Evolutionary conservation across 2,888 invertebrate genomes (phyloP), one percentile per base, ranked within the genome.

Genomic region (Cataglyphis rosenhaueri): DNA sequence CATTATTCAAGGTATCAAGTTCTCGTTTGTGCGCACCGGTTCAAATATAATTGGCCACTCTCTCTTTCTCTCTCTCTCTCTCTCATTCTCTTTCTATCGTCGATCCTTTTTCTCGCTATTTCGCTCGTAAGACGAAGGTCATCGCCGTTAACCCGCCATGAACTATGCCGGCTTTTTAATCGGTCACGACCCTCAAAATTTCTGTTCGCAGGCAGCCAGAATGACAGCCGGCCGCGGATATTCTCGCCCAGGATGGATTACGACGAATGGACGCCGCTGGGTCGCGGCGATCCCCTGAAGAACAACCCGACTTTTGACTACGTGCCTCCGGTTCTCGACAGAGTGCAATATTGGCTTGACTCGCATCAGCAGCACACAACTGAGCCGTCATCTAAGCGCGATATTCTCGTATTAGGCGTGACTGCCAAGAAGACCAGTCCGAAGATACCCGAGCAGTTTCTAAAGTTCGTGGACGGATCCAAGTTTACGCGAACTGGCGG

Each of bases 271-370:
- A 97, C 97, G 86, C 98, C 98, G 0, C 95, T 98, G 62, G 98
- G 97, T 6, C 96, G 97, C 81, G 97, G 97, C 0, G 97, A 98
- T 94, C 97, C 97, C 0, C 93, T 98, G 65, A 97, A 97, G 91
- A 97, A 97, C 92, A 97, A 98, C 92, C 98, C 98, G 10, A 98
- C 98, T 0, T 97, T 97, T 93, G 97, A 97, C 93, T 98, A 98
- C 93, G 97, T 97, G 81, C 98, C 98, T 0, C 98, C 98, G 0
- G 97, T 97, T 3, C 94, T 97, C 57, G 97, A 97, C 86, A 95
- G 96, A 52, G 98, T 98, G 3, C 97, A 97, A 90, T 98, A 97
- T 92, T 98, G 98, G 98, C 96, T 97, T 29, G 96, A 97, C 64
- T 96, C 97, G 0, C 78, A 65, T 38, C 64, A 75, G 25, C 75